Evolutionary conservation across 2,888 invertebrate genomes (phyloP), one percentile per base, ranked within the genome.

Genomic region (Ommatoiulus sabulosus): DNA sequence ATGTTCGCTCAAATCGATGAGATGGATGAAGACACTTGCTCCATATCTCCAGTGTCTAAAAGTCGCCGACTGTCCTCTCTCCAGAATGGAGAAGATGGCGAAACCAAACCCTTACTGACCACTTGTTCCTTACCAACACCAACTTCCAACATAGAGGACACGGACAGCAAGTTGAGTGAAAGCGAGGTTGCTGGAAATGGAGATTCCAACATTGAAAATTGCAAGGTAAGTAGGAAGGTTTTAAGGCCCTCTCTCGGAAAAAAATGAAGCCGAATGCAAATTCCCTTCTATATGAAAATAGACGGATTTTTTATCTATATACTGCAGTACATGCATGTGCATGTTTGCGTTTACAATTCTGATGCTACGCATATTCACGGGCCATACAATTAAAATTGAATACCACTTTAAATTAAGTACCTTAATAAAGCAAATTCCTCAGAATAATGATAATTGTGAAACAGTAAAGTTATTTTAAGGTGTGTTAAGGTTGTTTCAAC

Each of bases 1-100:
- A 87, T 88, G 87, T 88, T 88, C 72, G 88, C 88, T 17, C 88
- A 88, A 87, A 88, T 88, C 15, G 88, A 88, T 46, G 88, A 88
- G 44, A 88, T 88, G 20, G 88, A 88, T 20, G 88, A 88, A 15
- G 86, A 85, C 35, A 43, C 63, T 87, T 57, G 57, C 52, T 48
- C 88, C 48, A 20, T 48, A 57, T 86, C 88, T 72, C 88, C 88
- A 20, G 57, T 57, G 15, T 44, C 57, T 3, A 86, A 88, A 44
- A 44, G 44, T 12, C 44, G 88, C 10, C 84, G 88, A n/a, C 35
- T 80, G 24, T 88, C 88, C 0, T 80, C 72, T 44, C 72, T 84
- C 44, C 44, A 84, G 44, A 44, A 44, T 20, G 88, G 72, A 44
- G 80, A 80, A 24, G 88, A 88, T n/a, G 88, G 88, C 12, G 88